Base-by-base conservation (phyloP, 2,113 vertebrate species). In the Canis aureus region DNA sequence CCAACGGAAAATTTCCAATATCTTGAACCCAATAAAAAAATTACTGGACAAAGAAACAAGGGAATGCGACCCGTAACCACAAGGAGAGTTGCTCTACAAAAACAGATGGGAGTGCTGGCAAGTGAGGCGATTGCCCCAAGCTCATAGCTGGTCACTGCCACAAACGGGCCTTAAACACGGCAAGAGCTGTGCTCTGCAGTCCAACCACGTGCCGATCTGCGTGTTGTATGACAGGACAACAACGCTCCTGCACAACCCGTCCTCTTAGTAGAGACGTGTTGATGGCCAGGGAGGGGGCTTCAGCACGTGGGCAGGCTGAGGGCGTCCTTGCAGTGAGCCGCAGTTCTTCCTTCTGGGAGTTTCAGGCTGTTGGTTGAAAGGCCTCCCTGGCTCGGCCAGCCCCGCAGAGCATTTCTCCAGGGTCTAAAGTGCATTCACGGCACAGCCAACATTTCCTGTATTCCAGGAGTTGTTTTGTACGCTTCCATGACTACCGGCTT, bases 1-100 rank as follows among this genome's bases (percentile, higher is more conserved):
- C 60, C 22, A 88, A 43, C 38, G 32, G 71, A 96, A 92, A 84
- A 84, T 88, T 89, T 81, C 64, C 10, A 97, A 6, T 93, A 64
- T 67, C 43, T 3, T 78, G 79, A 93, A 86, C 81, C 53, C 32
- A 96, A 23, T 78, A 74, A 80, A 69, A 69, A 95, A 82, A 62
- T 69, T 57, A 76, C 16, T 51, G 25, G 73, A 69, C 4, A 67
- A 91, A 80, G 51, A 93, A 91, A 85, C 32, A 83, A n/a, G 53
- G 90, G 80, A 87, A 74, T 35, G 55, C 73, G 51, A 92, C 29
- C 57, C 8, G 27, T 49, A 89, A 83, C 20, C 71, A 79, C 64
- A 92, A 84, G 74, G 80, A 92, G 89, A 86, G 82, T 38, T 32
- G 13, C 83, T 88, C 22, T 91, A 76, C 9, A 73, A 57, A 94